phyloP scores from a whole-genome alignment of 1,140 invertebrate species.

The Euglossa dilemma region DNA sequence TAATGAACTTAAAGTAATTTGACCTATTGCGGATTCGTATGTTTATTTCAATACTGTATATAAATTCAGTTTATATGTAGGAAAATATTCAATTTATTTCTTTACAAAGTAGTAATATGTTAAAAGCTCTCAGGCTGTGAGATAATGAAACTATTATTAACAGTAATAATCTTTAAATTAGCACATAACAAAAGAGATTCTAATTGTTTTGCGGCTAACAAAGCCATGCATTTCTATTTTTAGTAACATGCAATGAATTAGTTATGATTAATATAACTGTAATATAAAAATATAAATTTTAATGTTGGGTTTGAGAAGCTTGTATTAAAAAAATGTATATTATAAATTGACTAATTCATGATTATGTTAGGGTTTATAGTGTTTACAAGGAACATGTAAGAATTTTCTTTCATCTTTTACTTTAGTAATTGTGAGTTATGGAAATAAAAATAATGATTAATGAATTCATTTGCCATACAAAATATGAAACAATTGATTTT shows the following conservation, averaged over 20 bases:
- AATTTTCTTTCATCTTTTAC: conserved; percentile 72
- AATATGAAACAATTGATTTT: conserved; percentile 10
- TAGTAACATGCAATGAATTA: conserved; percentile 27
- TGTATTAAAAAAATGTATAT: conserved; percentile 47
- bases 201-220: conserved; percentile 38
- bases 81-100: conserved; percentile 53
- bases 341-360: conserved; percentile 36
- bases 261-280: conserved; percentile 8
- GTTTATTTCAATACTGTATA: conserved; percentile 60
- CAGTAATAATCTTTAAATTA: conserved; percentile 54
- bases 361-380: conserved; percentile 59
- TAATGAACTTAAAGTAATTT: conserved; percentile 49
- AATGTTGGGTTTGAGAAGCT: conserved; percentile 72
- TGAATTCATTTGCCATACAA: conserved; percentile 44
- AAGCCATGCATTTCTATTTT: conserved; percentile 48
- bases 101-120: conserved; percentile 50
- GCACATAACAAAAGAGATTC: conserved; percentile 31
- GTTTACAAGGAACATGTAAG: conserved; percentile 66
- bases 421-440: conserved; percentile 64
- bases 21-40: conserved; percentile 32
- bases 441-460: conserved; percentile 29
- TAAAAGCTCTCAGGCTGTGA: conserved; percentile 69
- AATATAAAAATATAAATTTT: conserved; percentile 54
- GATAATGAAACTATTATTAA: conserved; percentile 64
- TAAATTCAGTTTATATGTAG: conserved; percentile 58